Base-by-base conservation (phyloP, 2,888 invertebrate species). In the Apodemia duryi region DNA sequence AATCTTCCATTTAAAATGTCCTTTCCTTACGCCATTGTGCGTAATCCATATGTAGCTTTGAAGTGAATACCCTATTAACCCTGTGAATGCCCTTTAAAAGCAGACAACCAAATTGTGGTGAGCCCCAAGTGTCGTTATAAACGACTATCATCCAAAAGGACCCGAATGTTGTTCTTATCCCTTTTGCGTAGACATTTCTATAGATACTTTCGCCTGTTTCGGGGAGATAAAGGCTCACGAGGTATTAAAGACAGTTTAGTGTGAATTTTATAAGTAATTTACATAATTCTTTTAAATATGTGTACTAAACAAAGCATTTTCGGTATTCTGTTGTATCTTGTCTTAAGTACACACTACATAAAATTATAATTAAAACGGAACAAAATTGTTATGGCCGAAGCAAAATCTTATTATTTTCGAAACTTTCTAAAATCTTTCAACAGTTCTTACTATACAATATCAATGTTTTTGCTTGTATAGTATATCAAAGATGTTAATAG, bases 221-320 rank as follows among this genome's bases (percentile, higher is more conserved):
- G 73, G 71, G 75, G 75, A 80, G 88, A 88, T 88, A 88, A 88
- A 84, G 81, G 80, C 81, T 82, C 81, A 81, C 79, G 78, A 72
- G 76, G 79, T 76, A 82, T 83, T 86, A 82, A 84, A 83, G 74
- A 79, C 74, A 76, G 78, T 81, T 86, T 85, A 84, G 82, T 82
- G 81, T 80, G 82, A 82, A 83, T 82, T 82, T 85, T 77, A 77
- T 77, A 71, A 73, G 80, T 78, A 81, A 83, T 86, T 83, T 84
- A 80, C 81, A 83, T 83, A 81, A 82, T 76, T 77, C 78, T 80
- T 80, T 81, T 46, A 49, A 28, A 61, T 65, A 35, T 11, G 28
- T 62, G 62, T 6, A 49, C 35, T 51, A 28, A 38, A 28, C 35
- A 29, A 63, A 7, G 6, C 35, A 29, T 54, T 54, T 46, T 13